Evolutionary conservation across 2,888 invertebrate genomes (phyloP).

Genomic region (Heliconius aoede): DNA sequence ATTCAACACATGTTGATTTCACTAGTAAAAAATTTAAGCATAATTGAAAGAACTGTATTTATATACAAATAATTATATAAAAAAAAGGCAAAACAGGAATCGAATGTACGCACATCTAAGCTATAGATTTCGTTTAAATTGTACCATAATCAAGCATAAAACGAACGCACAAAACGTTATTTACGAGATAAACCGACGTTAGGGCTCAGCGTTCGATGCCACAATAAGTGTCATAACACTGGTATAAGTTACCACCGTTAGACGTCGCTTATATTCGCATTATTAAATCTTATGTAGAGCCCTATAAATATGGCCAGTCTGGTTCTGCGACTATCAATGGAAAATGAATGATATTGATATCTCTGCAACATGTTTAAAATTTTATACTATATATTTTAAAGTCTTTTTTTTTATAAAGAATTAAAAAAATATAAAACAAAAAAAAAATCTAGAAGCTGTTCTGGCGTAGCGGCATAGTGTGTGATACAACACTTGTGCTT

Average conservation of each 20-base stretch:
- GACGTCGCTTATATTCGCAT: constrained; percentile 43
- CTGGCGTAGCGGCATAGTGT: no score
- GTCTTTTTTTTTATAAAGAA: no score
- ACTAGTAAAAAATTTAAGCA: no score
- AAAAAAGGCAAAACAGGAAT: background rate
- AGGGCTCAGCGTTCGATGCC: constrained; percentile 14
- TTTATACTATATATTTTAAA: no score
- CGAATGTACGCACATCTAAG: background rate
- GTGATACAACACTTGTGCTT: no score
- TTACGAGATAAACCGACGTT: constrained; percentile 11
- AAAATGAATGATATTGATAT: constrained; percentile 16
- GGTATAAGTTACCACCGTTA: constrained; percentile 46
- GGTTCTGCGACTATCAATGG: constrained; percentile 1
- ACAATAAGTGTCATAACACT: constrained; percentile 51
- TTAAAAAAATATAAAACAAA: no score
- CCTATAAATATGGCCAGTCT: constrained; percentile 35
- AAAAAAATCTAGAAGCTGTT: no score
- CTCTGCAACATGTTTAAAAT: background rate
- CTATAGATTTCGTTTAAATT: background rate
- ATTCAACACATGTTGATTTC: no score
- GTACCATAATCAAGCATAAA: constrained; percentile 13
- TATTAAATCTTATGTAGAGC: constrained; percentile 46
- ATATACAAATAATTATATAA: background rate
- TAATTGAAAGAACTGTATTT: background rate
- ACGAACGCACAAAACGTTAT: constrained; percentile 6